Base-by-base conservation (phyloP, 1,140 invertebrate genomes). In the Limonius californicus region DNA sequence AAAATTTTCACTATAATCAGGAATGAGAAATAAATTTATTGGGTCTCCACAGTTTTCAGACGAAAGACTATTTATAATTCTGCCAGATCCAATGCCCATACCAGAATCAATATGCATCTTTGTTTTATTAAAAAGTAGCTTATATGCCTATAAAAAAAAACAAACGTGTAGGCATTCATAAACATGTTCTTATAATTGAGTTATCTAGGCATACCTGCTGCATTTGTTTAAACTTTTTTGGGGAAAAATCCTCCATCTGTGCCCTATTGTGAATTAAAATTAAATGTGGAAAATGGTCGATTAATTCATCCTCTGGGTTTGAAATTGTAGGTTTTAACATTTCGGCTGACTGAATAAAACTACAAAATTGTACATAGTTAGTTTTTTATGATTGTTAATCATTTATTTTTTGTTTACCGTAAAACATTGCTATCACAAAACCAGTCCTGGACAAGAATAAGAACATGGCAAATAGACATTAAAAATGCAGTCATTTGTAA, bases 361-460 rank as follows among this genome's bases (percentile, higher is more conserved):
- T 91, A 47, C 0, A 61, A n/a, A n/a, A n/a, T n/a, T n/a, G n/a
- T n/a, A n/a, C n/a, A n/a, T n/a, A n/a, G n/a, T n/a, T n/a, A n/a
- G n/a, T n/a, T n/a, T n/a, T n/a, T n/a, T n/a, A n/a, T n/a, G n/a
- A n/a, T n/a, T n/a, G n/a, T n/a, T n/a, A n/a, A n/a, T n/a, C n/a
- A n/a, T n/a, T n/a, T n/a, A n/a, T n/a, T n/a, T n/a, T n/a, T n/a
- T 59, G 35, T 43, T 63, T 74, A 87, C 86, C 86, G 84, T 8
- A 89, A 68, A 57, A 89, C 74, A 78, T 87, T 88, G 1, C 84
- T 84, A 78, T 94, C 92, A 15, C 89, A 81, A 72, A 92, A 92
- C 86, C 88, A 92, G 74, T 96, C 92, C 72, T 95, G 87, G 0
- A 92, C 87, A 50, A 94, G 83, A 57, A 97, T 82, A 2, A 96